These are phyloP conservation scores for Leptobrachium leishanense DNA, from an alignment of 2,113 vertebrate genomes.

Conservation along the genomic window DNA sequence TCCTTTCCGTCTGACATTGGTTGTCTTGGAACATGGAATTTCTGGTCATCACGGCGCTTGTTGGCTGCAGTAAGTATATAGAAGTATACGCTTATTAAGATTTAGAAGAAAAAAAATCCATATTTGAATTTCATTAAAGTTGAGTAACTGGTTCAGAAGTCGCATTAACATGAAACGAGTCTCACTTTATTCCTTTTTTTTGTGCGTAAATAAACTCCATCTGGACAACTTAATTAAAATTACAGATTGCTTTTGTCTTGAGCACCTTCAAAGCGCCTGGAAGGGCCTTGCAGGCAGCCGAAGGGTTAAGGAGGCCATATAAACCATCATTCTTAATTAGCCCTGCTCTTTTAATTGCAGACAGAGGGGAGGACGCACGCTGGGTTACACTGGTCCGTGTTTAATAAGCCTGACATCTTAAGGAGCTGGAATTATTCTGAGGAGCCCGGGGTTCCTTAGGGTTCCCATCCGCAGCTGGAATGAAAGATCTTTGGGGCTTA, in stretches of 20 bases:
- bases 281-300: background rate
- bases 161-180: slow-evolving; percentile 32
- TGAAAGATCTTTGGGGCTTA: background rate
- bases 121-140: slow-evolving; percentile 15
- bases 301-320: slow-evolving; percentile 33
- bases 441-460: background rate
- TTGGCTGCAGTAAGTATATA: too few relatives aligned
- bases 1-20: too few relatives aligned
- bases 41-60: too few relatives aligned
- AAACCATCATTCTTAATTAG: slow-evolving; percentile 45
- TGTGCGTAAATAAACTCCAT: slow-evolving; percentile 39
- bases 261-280: slow-evolving; percentile 32
- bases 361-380: slow-evolving; percentile 22
- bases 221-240: slow-evolving; percentile 46
- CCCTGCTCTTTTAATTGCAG: slow-evolving; percentile 34
- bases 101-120: background rate
- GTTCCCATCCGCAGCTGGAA: background rate
- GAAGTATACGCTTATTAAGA: too few relatives aligned
- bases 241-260: slow-evolving; percentile 42
- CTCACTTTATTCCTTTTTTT: background rate
- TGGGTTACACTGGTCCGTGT: slow-evolving; percentile 23
- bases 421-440: slow-evolving; percentile 32
- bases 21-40: too few relatives aligned
- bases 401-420: slow-evolving; percentile 26
- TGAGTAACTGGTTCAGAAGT: slow-evolving; percentile 11